These are phyloP conservation scores for Varanus komodoensis DNA, from an alignment of 2,113 vertebrate species.

Conservation along the genomic window DNA sequence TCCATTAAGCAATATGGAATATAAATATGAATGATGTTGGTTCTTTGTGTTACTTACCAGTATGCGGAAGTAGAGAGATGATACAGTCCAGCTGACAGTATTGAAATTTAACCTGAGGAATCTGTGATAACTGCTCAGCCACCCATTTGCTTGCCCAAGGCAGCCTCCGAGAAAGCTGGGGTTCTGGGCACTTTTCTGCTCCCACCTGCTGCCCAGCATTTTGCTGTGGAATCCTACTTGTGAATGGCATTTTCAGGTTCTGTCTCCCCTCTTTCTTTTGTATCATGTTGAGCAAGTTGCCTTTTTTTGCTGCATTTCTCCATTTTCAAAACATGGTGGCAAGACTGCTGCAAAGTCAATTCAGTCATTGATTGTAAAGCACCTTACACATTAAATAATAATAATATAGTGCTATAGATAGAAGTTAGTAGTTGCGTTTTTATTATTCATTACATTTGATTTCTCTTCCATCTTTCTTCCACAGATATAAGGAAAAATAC, in stretches of 20 bases:
- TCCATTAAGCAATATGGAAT: conserved; percentile 35
- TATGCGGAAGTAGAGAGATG: neutral
- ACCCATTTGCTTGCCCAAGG: too few species aligned
- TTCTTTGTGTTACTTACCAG: neutral
- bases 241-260: neutral
- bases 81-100: neutral
- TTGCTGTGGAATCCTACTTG: neutral
- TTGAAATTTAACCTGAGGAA: neutral
- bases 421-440: too few species aligned
- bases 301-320: neutral
- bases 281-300: neutral
- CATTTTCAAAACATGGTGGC: neutral
- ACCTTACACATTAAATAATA: neutral
- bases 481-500: too few species aligned
- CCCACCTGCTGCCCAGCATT: too few species aligned
- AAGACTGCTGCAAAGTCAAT: neutral
- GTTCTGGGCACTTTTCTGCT: too few species aligned
- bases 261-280: neutral
- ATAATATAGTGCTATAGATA: neutral
- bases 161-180: too few species aligned
- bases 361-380: neutral
- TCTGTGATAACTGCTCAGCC: neutral
- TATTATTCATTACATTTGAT: too few species aligned
- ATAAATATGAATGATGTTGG: neutral
- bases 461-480: too few species aligned